Conservation (phyloP, 2,888 invertebrate genomes). For the Aphelenchoides bicaudatus region DNA sequence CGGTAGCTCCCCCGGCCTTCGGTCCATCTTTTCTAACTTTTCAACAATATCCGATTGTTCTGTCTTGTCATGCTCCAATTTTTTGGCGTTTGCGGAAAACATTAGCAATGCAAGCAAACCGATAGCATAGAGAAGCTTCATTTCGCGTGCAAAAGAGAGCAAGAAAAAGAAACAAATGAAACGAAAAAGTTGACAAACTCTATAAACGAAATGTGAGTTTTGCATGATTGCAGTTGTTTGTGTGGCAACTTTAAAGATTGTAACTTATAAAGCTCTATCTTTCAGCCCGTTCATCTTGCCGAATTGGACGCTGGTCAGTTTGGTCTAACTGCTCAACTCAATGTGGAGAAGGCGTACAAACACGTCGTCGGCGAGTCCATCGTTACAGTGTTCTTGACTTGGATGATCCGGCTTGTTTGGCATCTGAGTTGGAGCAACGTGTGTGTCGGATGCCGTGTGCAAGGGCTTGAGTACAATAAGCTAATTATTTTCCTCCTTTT, state of each 20-base stretch:
- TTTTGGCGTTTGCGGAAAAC: no score
- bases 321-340: constrained; percentile 65
- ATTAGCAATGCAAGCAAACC: no score
- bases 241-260: no score
- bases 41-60: no score
- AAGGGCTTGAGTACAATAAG: neutral
- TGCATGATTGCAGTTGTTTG: no score
- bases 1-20: no score
- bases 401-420: constrained; percentile 33
- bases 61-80: no score
- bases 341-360: constrained; percentile 69
- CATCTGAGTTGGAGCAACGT: constrained; percentile 32
- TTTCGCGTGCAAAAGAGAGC: no score
- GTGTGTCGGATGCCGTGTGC: constrained; percentile 36
- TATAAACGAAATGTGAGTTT: no score
- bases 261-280: constrained; percentile 15
- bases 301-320: constrained; percentile 63
- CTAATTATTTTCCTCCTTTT: neutral
- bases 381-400: constrained; percentile 28
- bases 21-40: no score
- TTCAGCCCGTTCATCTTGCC: constrained; percentile 60
- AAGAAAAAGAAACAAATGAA: neutral
- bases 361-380: constrained; percentile 63
- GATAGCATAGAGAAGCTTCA: no score
- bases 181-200: no score